These are phyloP conservation scores for Ataeniobius toweri DNA, from an alignment of 2,797 vertebrate species.

Conservation along the genomic window DNA sequence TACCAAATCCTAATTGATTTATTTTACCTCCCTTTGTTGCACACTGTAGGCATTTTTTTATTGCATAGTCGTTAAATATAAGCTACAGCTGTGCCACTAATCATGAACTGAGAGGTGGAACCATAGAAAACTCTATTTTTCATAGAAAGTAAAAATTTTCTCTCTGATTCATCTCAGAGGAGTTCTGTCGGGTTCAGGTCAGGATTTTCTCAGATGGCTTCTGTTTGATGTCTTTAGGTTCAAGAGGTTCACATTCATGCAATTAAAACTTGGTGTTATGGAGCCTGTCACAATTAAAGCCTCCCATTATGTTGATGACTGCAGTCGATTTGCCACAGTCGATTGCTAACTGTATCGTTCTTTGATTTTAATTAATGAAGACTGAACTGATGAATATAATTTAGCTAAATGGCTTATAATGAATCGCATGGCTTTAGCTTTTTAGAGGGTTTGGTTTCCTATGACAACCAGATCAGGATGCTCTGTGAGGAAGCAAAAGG, in stretches of 20 bases:
- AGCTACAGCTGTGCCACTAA: slow-evolving; percentile 22
- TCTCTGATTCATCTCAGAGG: too few relatives aligned
- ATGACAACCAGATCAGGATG: slow-evolving; percentile 27
- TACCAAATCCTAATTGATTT: slow-evolving; percentile 72
- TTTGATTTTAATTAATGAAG: slow-evolving; percentile 45
- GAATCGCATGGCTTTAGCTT: slow-evolving; percentile 8
- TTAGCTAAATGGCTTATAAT: neutral
- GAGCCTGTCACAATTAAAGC: neutral
- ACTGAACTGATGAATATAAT: slow-evolving; percentile 32
- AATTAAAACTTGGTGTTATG: neutral
- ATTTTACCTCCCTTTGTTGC: slow-evolving; percentile 10
- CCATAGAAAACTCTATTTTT: neutral
- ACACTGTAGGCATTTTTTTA: slow-evolving; percentile 30
- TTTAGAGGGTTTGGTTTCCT: slow-evolving; percentile 21
- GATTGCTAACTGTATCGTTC: slow-evolving; percentile 8
- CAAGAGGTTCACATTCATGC: neutral
- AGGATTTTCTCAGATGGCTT: neutral
- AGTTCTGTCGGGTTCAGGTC: neutral
- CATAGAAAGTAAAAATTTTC: neutral
- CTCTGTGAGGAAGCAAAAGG: slow-evolving; percentile 2
- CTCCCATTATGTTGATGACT: slow-evolving; percentile 4
- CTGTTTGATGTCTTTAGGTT: neutral
- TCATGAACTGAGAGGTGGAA: neutral
- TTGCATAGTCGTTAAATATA: slow-evolving; percentile 30
- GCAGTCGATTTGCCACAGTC: slow-evolving; percentile 22